These are phyloP conservation scores for Drosophila truncata DNA, from an alignment of 1,140 invertebrate species.

Conservation along the genomic window DNA sequence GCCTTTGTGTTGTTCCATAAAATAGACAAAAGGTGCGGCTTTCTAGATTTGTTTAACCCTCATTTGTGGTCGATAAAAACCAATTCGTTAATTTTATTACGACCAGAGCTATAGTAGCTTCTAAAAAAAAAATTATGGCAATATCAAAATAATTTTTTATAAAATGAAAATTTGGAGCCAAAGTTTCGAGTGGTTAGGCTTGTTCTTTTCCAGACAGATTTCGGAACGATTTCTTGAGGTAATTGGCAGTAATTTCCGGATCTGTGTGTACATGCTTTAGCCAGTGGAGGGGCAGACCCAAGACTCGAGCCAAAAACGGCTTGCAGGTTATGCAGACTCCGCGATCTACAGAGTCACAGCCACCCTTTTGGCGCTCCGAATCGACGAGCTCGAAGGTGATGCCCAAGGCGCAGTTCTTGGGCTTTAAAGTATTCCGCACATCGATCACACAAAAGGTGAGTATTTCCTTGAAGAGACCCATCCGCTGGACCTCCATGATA, in stretches of 20 bases:
- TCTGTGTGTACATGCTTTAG: not conserved
- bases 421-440: slow-evolving; percentile 48
- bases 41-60: not conserved
- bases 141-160: not conserved
- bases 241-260: not conserved
- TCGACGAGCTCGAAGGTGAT: slow-evolving; percentile 61
- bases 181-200: not conserved
- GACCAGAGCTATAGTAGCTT: too few relatives aligned
- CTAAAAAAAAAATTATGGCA: too few relatives aligned
- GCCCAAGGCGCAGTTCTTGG: slow-evolving; percentile 30
- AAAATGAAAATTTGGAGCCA: not conserved
- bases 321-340: not conserved
- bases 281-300: not conserved
- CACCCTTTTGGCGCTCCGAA: slow-evolving; percentile 27
- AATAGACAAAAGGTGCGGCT: not conserved
- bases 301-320: not conserved
- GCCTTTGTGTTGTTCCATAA: slow-evolving; percentile 19
- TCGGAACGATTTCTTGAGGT: not conserved
- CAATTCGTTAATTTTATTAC: not conserved
- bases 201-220: too few relatives aligned
- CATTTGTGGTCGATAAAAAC: not conserved
- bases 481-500: slow-evolving; percentile 47
- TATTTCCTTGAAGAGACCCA: slow-evolving; percentile 61
- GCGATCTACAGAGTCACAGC: not conserved
- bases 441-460: slow-evolving; percentile 74